These are phyloP conservation scores for Rhyacophila evoluta DNA, from an alignment of 2,888 invertebrate species.

Conservation along the genomic window DNA sequence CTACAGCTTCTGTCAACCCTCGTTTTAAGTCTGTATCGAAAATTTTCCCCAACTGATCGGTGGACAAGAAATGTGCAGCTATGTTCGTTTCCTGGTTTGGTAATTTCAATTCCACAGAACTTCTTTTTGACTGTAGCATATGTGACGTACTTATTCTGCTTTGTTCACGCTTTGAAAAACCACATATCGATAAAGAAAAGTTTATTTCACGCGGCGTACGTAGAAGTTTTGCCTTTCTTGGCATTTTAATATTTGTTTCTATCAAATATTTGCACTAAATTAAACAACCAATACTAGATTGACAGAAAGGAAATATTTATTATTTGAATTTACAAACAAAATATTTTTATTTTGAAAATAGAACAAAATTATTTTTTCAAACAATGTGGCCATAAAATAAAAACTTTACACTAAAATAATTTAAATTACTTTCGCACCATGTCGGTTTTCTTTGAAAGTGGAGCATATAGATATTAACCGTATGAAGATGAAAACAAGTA, in stretches of 20 bases:
- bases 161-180: neutral
- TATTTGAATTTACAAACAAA: too few species aligned
- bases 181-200: neutral
- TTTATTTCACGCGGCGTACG: neutral
- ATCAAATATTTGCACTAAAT: too few species aligned
- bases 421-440: too few species aligned
- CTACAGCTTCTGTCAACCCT: constrained; percentile 70
- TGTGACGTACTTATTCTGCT: neutral
- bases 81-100: constrained; percentile 60
- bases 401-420: too few species aligned
- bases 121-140: constrained; percentile 23
- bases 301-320: too few species aligned
- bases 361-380: too few species aligned
- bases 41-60: constrained; percentile 63
- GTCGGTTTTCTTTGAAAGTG: too few species aligned
- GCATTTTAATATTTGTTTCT: neutral
- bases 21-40: constrained; percentile 64
- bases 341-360: too few species aligned
- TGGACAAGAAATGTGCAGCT: constrained; percentile 66
- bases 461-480: too few species aligned
- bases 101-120: constrained; percentile 7
- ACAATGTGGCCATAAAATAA: too few species aligned
- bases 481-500: too few species aligned
- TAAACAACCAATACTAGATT: too few species aligned
- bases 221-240: neutral